phyloP scores from a whole-genome alignment of 2,888 invertebrate species.

The Folsomia manolachei region DNA sequence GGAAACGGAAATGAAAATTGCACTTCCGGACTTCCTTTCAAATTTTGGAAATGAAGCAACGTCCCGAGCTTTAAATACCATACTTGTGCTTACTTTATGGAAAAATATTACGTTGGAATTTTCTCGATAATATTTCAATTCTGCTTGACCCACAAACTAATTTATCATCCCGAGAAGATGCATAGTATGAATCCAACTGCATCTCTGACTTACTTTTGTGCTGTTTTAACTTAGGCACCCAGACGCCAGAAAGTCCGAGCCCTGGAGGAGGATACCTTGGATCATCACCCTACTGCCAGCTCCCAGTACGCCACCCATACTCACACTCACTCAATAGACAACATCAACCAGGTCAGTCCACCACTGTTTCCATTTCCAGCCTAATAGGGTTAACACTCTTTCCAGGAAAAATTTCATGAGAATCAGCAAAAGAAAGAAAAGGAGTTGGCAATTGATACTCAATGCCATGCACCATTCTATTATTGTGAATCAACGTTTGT shows the following conservation, averaged over 20 bases:
- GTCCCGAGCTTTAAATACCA: too few species aligned
- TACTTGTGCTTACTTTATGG: not conserved
- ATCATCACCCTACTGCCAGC: constrained; percentile 49
- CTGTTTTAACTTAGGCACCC: constrained; percentile 36
- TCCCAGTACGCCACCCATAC: constrained; percentile 50
- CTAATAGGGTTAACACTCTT: not conserved
- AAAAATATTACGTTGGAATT: too few species aligned
- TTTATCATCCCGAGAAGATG: not conserved
- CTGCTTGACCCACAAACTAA: not conserved
- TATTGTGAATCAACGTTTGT: not conserved
- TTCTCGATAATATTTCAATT: not conserved
- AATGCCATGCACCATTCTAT: not conserved
- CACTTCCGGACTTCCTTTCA: constrained; percentile 15
- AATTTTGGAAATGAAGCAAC: too few species aligned
- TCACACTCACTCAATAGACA: constrained; percentile 45
- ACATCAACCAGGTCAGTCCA: constrained; percentile 49
- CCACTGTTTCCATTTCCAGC: not conserved
- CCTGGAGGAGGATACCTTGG: constrained; percentile 48
- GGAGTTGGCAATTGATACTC: not conserved
- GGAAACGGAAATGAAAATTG: constrained; percentile 51
- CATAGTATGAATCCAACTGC: not conserved
- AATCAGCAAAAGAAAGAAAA: not conserved
- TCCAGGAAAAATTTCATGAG: constrained; percentile 1
- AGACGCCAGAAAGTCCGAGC: constrained; percentile 52
- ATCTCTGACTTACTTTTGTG: not conserved